phyloP scores from a whole-genome alignment of 2,113 vertebrate genomes.

The Toxotes jaculatrix region DNA sequence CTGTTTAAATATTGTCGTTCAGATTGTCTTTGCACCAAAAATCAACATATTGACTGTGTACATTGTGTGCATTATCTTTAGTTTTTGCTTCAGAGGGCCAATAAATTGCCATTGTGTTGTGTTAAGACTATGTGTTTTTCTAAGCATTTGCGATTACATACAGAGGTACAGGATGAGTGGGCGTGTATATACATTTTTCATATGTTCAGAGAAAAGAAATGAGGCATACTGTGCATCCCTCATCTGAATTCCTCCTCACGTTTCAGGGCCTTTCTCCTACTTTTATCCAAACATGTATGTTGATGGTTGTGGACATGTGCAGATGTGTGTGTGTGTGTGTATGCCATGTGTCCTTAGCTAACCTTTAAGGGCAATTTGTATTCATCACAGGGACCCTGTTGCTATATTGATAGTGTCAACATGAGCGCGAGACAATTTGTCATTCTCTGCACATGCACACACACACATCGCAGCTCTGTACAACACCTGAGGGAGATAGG shows the following conservation, averaged over 20 bases:
- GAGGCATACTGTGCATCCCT: background rate
- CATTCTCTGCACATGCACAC: slow-evolving; percentile 28
- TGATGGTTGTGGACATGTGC: background rate
- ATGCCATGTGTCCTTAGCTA: slow-evolving; percentile 56
- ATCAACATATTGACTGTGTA: background rate
- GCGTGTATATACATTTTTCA: background rate
- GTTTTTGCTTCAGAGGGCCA: background rate
- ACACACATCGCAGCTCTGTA: slow-evolving; percentile 1
- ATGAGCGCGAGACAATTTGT: slow-evolving; percentile 49
- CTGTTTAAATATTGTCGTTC: background rate
- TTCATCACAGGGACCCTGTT: slow-evolving; percentile 64
- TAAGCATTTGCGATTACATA: background rate
- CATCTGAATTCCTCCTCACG: slow-evolving; percentile 10
- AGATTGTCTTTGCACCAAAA: background rate
- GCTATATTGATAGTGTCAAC: slow-evolving; percentile 73
- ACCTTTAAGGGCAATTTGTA: slow-evolving; percentile 70
- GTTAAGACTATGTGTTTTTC: background rate
- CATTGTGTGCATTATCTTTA: background rate
- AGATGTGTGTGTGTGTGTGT: background rate
- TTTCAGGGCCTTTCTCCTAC: background rate
- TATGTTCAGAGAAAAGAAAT: background rate
- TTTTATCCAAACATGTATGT: background rate
- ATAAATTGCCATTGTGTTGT: background rate
- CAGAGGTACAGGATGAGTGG: background rate
- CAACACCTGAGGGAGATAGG: slow-evolving; percentile 43